phyloP scores from a whole-genome alignment of 2,888 invertebrate species.

The Clepsis dumicolana region DNA sequence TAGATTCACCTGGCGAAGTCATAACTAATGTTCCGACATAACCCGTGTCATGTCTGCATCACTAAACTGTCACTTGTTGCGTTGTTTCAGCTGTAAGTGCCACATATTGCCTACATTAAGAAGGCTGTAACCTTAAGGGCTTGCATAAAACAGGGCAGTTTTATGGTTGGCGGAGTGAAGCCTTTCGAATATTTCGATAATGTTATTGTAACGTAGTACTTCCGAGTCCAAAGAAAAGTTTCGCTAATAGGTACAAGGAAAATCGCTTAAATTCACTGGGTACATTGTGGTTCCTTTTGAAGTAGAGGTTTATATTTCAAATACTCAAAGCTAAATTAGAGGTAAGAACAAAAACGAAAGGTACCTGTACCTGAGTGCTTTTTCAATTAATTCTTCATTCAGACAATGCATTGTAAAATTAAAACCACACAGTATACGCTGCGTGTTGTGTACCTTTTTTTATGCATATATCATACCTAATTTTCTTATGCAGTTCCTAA shows the following conservation, averaged over 20 bases:
- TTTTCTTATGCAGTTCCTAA: neutral
- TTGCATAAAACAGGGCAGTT: conserved; percentile 22
- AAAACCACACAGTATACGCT: too few relatives aligned
- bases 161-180: conserved; percentile 1
- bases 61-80: conserved; percentile 33
- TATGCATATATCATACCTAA: too few relatives aligned
- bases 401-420: neutral
- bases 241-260: conserved; percentile 18
- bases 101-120: conserved; percentile 28
- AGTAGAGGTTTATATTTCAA: neutral
- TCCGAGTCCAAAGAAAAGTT: conserved; percentile 8
- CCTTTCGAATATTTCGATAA: conserved; percentile 14
- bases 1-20: neutral
- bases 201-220: conserved; percentile 14
- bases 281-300: neutral
- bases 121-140: conserved; percentile 22
- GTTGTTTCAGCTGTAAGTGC: conserved; percentile 22
- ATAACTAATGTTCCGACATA: neutral
- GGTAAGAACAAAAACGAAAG: neutral
- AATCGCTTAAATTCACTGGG: conserved; percentile 1
- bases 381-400: neutral
- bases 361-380: neutral
- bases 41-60: conserved; percentile 2
- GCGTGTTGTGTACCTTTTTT: too few relatives aligned
- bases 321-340: neutral